A percentile compares a stretch with the other conserved stretches of the same genome.
These are phyloP conservation scores for Aleiodes alternator DNA, from an alignment of 2,888 invertebrate species.

Conservation along the genomic window DNA sequence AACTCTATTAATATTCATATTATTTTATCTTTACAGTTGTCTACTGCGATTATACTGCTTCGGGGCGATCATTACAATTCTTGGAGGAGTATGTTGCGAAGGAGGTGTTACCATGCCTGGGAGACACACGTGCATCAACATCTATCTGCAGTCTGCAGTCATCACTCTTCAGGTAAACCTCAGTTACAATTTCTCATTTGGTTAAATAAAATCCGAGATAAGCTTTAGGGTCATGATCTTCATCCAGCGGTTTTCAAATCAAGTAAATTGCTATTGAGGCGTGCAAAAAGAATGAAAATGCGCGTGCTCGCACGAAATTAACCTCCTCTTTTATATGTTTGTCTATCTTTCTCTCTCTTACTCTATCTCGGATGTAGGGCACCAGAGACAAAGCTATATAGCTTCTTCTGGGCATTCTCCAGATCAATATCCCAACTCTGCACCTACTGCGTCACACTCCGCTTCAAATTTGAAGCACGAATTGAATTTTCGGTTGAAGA, in stretches of 20 bases:
- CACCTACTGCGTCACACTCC: conserved; percentile 43
- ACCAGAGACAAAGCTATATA: conserved; percentile 47
- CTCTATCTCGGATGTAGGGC: conserved; percentile 51
- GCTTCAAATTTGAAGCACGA: conserved; percentile 17
- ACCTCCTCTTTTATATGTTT: conserved; percentile 23
- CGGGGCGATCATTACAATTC: conserved; percentile 88
- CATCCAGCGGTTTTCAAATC: conserved; percentile 13
- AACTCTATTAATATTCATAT: conserved; percentile 7
- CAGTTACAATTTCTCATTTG: conserved; percentile 4
- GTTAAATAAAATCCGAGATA: conserved; percentile 29
- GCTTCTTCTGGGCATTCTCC: conserved; percentile 49
- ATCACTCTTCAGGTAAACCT: conserved; percentile 86
- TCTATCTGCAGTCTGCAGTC: conserved; percentile 92
- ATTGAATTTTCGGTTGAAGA: background rate
- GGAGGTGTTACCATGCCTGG: conserved; percentile 89
- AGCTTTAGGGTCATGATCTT: conserved; percentile 40
- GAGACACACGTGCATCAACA: conserved; percentile 88
- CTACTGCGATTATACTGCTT: conserved; percentile 92
- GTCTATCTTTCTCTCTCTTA: background rate
- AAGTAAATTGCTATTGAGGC: conserved; percentile 1
- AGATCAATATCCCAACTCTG: conserved; percentile 69
- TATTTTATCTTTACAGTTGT: conserved; percentile 80
- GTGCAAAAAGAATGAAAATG: background rate
- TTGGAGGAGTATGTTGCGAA: conserved; percentile 89
- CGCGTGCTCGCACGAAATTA: conserved; percentile 33